A percentile compares a stretch with the other conserved stretches of the same genome.
Evolutionary conservation across 2,797 vertebrate species (phyloP).

Genomic region (Apogon hyalosoma): DNA sequence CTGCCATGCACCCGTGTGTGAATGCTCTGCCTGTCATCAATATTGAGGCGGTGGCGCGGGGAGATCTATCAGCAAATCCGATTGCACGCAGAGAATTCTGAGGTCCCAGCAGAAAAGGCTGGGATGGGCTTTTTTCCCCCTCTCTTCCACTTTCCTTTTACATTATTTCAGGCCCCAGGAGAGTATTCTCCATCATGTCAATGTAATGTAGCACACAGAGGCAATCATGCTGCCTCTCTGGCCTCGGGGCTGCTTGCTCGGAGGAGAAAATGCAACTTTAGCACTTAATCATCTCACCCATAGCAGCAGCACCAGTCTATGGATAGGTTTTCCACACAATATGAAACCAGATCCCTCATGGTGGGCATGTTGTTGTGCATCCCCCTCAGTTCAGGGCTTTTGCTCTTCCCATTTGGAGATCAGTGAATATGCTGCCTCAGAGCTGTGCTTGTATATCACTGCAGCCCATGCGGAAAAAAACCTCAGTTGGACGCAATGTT

Average conservation of each 20-base stretch:
- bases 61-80: conserved; percentile 81
- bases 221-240: conserved; percentile 80
- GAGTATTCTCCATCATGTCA: conserved; percentile 84
- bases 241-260: conserved; percentile 73
- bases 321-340: conserved; percentile 71
- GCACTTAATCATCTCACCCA: conserved; percentile 80
- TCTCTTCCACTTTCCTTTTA: conserved; percentile 75
- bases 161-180: conserved; percentile 83
- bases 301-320: conserved; percentile 63
- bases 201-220: conserved; percentile 84
- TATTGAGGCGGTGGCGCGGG: conserved; percentile 66
- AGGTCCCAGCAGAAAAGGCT: conserved; percentile 74
- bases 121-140: conserved; percentile 49
- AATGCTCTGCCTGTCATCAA: conserved; percentile 82
- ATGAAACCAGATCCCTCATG: conserved; percentile 69
- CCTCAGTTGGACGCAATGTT: conserved; percentile 64
- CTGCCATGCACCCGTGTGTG: conserved; percentile 64
- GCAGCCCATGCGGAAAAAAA: conserved; percentile 65
- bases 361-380: conserved; percentile 50
- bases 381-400: conserved; percentile 45
- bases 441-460: conserved; percentile 56
- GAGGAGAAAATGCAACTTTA: conserved; percentile 80
- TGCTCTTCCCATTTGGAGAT: conserved; percentile 54
- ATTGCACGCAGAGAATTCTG: conserved; percentile 75
- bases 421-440: conserved; percentile 43